phyloP scores from a whole-genome alignment of 2,797 vertebrate genomes.

The Hybognathus amarus region DNA sequence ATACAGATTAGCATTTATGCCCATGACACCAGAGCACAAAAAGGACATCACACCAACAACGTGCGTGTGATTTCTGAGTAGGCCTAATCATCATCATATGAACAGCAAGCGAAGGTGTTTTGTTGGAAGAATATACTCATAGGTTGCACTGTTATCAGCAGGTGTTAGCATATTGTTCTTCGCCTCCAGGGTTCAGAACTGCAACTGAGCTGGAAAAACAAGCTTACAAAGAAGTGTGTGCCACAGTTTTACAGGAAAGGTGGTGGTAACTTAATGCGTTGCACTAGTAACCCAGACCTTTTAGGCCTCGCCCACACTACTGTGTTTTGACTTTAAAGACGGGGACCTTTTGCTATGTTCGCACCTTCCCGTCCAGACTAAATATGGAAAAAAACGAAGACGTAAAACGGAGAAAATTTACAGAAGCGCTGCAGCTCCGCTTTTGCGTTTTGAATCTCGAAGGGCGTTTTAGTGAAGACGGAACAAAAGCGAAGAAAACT shows the following conservation, averaged over 20 bases:
- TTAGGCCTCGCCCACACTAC: too few species aligned
- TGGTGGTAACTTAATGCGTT: not conserved
- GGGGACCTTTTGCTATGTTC: too few species aligned
- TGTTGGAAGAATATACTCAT: not conserved
- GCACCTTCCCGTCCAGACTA: too few species aligned
- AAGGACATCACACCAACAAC: not conserved
- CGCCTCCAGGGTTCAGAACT: not conserved
- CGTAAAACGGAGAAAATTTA: too few species aligned
- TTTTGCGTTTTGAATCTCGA: too few species aligned
- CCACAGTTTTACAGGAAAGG: not conserved
- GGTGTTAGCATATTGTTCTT: not conserved
- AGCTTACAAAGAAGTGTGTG: not conserved
- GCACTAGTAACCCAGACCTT: slow-evolving; percentile 6
- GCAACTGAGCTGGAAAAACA: not conserved
- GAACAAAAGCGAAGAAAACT: too few species aligned
- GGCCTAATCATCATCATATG: not conserved
- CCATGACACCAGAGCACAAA: not conserved
- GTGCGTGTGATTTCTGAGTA: not conserved
- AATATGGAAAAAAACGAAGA: too few species aligned
- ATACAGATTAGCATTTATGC: not conserved
- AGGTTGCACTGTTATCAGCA: too few species aligned
- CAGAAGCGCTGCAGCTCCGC: too few species aligned
- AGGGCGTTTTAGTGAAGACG: too few species aligned
- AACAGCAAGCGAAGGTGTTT: not conserved
- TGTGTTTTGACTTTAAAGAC: too few species aligned